Conservation (phyloP, 2,888 invertebrate genomes). For the Chymomyza caudatula region DNA sequence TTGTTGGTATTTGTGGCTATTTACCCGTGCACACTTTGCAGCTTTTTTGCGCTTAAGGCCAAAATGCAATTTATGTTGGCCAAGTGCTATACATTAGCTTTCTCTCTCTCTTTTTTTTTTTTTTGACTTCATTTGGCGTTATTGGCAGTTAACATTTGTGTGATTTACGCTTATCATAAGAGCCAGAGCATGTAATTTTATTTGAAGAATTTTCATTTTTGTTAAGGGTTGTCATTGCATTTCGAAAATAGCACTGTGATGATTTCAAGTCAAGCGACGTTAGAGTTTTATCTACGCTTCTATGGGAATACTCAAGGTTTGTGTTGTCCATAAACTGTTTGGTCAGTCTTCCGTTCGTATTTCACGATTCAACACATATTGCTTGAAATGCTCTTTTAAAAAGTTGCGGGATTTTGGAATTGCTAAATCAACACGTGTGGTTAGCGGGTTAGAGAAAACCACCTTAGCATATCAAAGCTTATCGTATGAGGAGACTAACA, state of each 20-base stretch:
- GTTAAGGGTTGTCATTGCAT: too few species aligned
- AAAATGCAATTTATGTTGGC: conserved; percentile 68
- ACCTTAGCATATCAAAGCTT: too few species aligned
- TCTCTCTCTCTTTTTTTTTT: background rate
- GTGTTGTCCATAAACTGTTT: background rate
- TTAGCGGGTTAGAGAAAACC: too few species aligned
- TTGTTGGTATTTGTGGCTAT: conserved; percentile 60
- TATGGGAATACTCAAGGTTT: too few species aligned
- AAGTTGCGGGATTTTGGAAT: too few species aligned
- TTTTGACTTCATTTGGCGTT: conserved; percentile 13
- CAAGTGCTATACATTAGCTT: conserved; percentile 39
- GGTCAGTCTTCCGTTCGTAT: background rate
- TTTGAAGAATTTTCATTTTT: background rate
- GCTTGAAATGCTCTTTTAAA: too few species aligned
- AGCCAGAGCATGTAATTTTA: conserved; percentile 54
- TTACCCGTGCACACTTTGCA: conserved; percentile 41
- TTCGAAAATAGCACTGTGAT: too few species aligned
- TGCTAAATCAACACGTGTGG: too few species aligned
- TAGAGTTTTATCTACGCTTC: too few species aligned
- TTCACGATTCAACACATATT: too few species aligned
- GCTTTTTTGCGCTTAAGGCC: conserved; percentile 45
- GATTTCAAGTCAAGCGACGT: too few species aligned
- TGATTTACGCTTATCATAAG: conserved; percentile 64
- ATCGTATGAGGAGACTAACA: too few species aligned
- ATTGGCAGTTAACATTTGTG: conserved; percentile 15